Evolutionary conservation across 2,113 vertebrate genomes (phyloP).

Genomic region (Tautogolabrus adspersus): DNA sequence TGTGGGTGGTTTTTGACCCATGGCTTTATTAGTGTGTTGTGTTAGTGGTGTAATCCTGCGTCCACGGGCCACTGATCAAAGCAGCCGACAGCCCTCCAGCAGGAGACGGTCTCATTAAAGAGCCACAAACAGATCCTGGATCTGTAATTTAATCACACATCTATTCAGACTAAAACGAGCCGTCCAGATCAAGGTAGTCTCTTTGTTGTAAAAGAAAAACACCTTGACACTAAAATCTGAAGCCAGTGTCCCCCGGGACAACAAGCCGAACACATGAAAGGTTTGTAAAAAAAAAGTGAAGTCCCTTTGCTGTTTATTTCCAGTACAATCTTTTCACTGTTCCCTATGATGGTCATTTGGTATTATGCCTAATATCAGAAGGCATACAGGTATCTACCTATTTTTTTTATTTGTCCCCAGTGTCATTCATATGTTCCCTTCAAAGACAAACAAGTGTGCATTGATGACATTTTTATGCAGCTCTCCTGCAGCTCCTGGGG

Average conservation of each 20-base stretch:
- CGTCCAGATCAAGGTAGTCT: too few relatives aligned
- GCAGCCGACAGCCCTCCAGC: constrained; percentile 63
- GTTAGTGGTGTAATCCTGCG: constrained; percentile 61
- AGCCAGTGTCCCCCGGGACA: too few relatives aligned
- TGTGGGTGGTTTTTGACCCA: constrained; percentile 18
- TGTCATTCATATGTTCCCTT: too few relatives aligned
- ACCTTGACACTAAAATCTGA: constrained; percentile 25
- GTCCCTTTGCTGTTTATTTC: too few relatives aligned
- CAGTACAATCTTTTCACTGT: not conserved
- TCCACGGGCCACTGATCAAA: constrained; percentile 74
- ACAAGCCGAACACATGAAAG: too few relatives aligned
- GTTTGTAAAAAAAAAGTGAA: not conserved
- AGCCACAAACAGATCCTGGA: constrained; percentile 46
- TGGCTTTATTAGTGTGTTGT: constrained; percentile 63
- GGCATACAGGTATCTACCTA: too few relatives aligned
- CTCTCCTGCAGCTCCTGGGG: too few relatives aligned
- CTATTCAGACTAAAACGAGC: too few relatives aligned
- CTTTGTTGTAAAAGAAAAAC: constrained; percentile 9
- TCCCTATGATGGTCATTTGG: not conserved
- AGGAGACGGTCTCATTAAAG: constrained; percentile 70
- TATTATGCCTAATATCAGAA: too few relatives aligned
- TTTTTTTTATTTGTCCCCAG: too few relatives aligned
- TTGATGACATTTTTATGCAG: too few relatives aligned
- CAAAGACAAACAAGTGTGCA: too few relatives aligned
- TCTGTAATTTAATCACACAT: constrained; percentile 12